Conservation (phyloP, 64 coral and sea anemone genomes). For the Stichodactyla mertensii region DNA sequence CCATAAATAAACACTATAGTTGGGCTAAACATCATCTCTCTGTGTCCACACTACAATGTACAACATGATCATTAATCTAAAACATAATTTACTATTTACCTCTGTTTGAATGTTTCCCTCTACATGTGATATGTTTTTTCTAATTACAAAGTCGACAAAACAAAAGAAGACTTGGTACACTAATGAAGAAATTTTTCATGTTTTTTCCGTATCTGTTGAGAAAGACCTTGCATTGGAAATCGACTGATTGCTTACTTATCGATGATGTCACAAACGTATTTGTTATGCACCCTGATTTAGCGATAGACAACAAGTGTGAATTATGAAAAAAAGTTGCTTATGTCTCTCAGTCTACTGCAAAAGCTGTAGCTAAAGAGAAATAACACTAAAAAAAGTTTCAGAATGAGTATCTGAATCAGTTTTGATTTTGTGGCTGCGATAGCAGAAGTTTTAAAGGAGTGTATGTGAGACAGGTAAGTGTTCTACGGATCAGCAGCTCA, state of each 20-base stretch:
- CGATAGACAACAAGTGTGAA: not conserved
- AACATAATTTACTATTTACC: not conserved
- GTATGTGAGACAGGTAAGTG: not conserved
- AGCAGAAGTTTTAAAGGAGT: not conserved
- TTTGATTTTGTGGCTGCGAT: not conserved
- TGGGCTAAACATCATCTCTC: too few relatives aligned
- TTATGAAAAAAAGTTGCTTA: not conserved
- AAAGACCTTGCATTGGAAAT: not conserved
- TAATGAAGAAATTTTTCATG: not conserved
- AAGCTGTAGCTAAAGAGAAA: not conserved
- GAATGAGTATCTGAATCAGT: not conserved
- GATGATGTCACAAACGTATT: conserved; percentile 2
- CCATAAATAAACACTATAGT: too few relatives aligned
- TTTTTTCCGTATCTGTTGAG: not conserved
- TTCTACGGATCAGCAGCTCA: not conserved
- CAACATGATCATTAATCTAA: not conserved
- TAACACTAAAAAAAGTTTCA: not conserved
- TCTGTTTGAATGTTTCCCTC: not conserved
- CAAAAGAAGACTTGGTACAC: not conserved
- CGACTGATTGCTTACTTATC: not conserved
- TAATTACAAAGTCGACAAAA: not conserved
- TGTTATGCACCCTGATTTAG: conserved; percentile 7
- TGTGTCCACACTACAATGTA: too few relatives aligned
- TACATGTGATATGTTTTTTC: not conserved
- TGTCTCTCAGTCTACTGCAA: not conserved